Evolutionary conservation across 2,113 vertebrate genomes (phyloP).

Genomic region (Callopanchax toddi): DNA sequence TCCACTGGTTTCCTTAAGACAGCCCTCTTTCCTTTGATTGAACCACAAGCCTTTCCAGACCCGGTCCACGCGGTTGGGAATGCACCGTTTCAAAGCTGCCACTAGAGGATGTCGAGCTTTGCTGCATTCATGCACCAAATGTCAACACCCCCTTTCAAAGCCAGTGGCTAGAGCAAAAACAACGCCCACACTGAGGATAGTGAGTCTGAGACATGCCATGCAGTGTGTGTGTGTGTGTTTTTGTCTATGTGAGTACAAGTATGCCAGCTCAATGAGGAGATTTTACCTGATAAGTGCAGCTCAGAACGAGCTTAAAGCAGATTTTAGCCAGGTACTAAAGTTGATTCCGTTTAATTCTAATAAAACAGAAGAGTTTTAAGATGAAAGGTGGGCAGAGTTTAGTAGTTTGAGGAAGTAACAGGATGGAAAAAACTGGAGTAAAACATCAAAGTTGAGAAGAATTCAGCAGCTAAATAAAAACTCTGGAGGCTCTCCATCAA

Average conservation of each 20-base stretch:
- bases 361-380: neutral
- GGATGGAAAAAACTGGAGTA: constrained; percentile 26
- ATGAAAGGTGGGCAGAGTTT: too few species aligned
- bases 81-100: constrained; percentile 33
- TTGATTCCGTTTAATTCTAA: neutral
- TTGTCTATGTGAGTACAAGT: constrained; percentile 8
- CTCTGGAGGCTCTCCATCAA: neutral
- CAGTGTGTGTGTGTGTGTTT: constrained; percentile 16
- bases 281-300: constrained; percentile 14
- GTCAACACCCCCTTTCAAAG: constrained; percentile 53
- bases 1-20: constrained; percentile 30
- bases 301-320: neutral
- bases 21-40: constrained; percentile 19
- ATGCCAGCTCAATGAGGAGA: constrained; percentile 15
- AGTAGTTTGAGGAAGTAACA: constrained; percentile 12
- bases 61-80: neutral
- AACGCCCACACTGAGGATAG: constrained; percentile 58
- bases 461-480: constrained; percentile 18
- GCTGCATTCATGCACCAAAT: constrained; percentile 35
- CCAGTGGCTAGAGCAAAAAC: constrained; percentile 53
- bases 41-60: constrained; percentile 42
- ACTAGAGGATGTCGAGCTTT: constrained; percentile 60
- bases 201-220: constrained; percentile 13
- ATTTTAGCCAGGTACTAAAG: neutral
- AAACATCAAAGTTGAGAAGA: constrained; percentile 44